Evolutionary conservation across 2,797 vertebrate genomes (phyloP), one percentile per base, ranked within the genome.

Genomic region (Scomberomorus guttatus): DNA sequence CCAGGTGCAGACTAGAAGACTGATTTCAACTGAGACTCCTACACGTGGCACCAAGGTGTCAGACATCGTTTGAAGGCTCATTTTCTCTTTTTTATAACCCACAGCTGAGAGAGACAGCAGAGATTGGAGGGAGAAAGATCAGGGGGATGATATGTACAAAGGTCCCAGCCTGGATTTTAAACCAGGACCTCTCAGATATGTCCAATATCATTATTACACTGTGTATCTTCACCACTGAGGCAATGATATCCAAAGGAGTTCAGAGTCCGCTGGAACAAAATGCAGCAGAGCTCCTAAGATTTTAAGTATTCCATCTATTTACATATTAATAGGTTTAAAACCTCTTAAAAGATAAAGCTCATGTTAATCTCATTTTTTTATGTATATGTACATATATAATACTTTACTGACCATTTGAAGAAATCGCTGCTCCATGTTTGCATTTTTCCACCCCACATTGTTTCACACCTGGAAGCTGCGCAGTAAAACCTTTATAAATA

Each of bases 151-250:
- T 13, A 42, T 42, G 39, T 42, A 42, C 39, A 42, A 48, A 48
- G 66, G 52, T 57, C 52, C 24, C 12, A 15, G 66, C 12, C 37
- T 27, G 52, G 37, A 68, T 56, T 56, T 56, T n/a, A 69, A 32
- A 29, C 39, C 39, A 37, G 37, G 37, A 37, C 37, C 37, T 48
- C 44, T 59, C 29, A 34, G 42, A 64, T 50, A 15, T n/a, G n/a
- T 32, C 18, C 22, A 4, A 42, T 14, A 42, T 13, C 3, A 42
- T 42, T 14, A 42, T 59, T 27, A 7, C 37, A n/a, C 2, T 13
- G 3, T 39, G 2, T 58, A 24, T 48, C 37, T 57, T 29, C 37
- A 27, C 52, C 65, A 57, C 11, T n/a, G 66, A 10, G 32, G 67
- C 25, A 18, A 11, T 7, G 8, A 12, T 14, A 17, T 42, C 55